Base-by-base conservation (phyloP, 2,797 vertebrate genomes). In the Siniperca obscura region DNA sequence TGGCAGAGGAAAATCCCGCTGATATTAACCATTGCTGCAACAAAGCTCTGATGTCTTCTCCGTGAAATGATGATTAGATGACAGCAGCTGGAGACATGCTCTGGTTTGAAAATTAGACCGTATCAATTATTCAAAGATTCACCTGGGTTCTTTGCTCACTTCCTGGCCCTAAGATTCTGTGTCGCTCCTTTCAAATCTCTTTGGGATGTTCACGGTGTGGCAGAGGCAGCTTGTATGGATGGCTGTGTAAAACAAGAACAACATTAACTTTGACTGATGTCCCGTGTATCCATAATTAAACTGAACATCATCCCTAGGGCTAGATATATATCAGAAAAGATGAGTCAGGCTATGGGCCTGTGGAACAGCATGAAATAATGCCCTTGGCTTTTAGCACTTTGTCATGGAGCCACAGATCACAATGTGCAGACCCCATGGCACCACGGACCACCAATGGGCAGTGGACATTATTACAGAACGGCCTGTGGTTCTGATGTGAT, bases 211-310 rank as follows among this genome's bases (percentile, higher is more conserved):
- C 72, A 30, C 1, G 3, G 57, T 36, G 64, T 74, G 81, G 64
- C 88, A 70, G 71, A 73, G 57, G 80, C 76, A 25, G 72, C 81
- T 79, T 75, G 75, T 72, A 76, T 80, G 76, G 78, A 90, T 77
- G 82, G 52, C 70, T 61, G 72, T 91, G 89, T 91, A 86, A 93
- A 91, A 92, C 88, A 90, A 90, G 87, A 90, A 88, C 83, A 93
- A 90, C 85, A 87, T 91, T 92, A 88, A 87, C 69, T 71, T 83
- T 92, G 89, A 94, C 89, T 90, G 91, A 91, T 93, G 87, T 90
- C 90, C 74, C 36, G 27, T 78, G 82, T 70, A 74, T 89, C 79
- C 81, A 89, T 94, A 92, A 94, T 95, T 93, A 93, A 93, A 91
- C 83, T 36, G 79, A 93, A 90, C 90, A 90, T 85, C 87, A 76